Base-by-base conservation (phyloP, 1,140 invertebrate genomes). In the Heliconius hermathena region DNA sequence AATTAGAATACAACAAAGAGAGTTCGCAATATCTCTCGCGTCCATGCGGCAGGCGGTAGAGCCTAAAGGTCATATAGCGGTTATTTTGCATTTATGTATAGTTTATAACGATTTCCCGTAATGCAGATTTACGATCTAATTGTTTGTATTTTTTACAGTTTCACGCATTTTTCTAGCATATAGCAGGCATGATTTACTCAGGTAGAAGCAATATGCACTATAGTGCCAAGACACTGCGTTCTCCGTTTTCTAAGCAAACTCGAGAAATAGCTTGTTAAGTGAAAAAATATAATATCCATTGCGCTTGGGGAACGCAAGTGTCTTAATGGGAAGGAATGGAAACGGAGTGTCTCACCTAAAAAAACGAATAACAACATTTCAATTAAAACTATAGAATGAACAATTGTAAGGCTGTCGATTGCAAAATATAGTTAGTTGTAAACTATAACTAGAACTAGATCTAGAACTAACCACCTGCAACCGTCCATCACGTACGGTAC, bases 61-160 rank as follows among this genome's bases (percentile, higher is more conserved):
- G 60, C 22, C n/a, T 66, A 66, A 22, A 66, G 60, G 60, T 66
- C 60, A 29, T 26, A 29, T 66, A 66, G 60, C 60, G 60, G 60
- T 66, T 57, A n/a, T 57, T 57, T 57, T 22, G n/a, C n/a, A 57
- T 57, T 57, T 57, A 57, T 57, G 20, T 57, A 57, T 57, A n/a
- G 20, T 57, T 57, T 57, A 22, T 57, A 57, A 8, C 54, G 8
- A 3, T 57, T 57, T n/a, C n/a, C 54, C n/a, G 54, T 57, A 57
- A 20, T 57, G 54, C 20, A 22, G n/a, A 8, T 9, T 22, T 57
- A 57, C 20, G 20, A 57, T 57, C 18, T 0, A 3, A 57, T 57
- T 22, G 8, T 57, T 57, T 22, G 20, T 57, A 22, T 57, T 57
- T 57, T 20, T 57, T 57, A 20, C 5, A 52, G 5, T 54, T 57